These are phyloP conservation scores for Moxostoma hubbsi DNA, from an alignment of 2,797 vertebrate species.

Conservation along the genomic window DNA sequence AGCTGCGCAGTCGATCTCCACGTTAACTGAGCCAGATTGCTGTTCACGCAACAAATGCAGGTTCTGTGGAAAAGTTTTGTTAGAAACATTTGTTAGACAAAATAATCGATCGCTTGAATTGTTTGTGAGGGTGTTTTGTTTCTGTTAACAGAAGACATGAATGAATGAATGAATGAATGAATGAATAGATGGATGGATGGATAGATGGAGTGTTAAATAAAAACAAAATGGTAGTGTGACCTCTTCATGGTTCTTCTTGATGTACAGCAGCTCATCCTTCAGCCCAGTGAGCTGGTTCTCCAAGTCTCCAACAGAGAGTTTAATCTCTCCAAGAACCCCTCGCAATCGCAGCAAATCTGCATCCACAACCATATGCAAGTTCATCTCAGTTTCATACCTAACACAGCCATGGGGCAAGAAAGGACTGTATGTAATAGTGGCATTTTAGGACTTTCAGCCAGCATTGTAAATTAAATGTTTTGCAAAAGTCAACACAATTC, in stretches of 20 bases:
- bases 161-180: too few relatives aligned
- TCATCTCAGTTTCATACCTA: constrained; percentile 78
- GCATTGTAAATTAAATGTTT: too few relatives aligned
- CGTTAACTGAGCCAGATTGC: constrained; percentile 73
- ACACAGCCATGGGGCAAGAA: not conserved
- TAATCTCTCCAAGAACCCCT: constrained; percentile 66
- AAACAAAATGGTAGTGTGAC: constrained; percentile 60
- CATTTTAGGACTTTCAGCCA: not conserved
- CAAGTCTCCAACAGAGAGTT: constrained; percentile 69
- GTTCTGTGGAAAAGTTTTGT: constrained; percentile 61
- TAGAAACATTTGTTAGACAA: too few relatives aligned
- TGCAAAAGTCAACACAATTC: too few relatives aligned
- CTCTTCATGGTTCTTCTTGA: constrained; percentile 77
- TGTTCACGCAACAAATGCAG: constrained; percentile 69
- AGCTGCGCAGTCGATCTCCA: constrained; percentile 77
- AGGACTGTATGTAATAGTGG: not conserved
- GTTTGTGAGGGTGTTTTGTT: too few relatives aligned
- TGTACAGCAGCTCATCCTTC: constrained; percentile 70
- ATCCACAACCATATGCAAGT: constrained; percentile 64
- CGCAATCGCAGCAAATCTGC: constrained; percentile 68
- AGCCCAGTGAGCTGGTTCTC: constrained; percentile 69
- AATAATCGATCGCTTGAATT: too few relatives aligned
- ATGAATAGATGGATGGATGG: too few relatives aligned
- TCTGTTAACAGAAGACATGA: too few relatives aligned
- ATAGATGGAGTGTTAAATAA: not conserved